Conservation (phyloP, 2,113 vertebrate species). For the Epinephelus lanceolatus region DNA sequence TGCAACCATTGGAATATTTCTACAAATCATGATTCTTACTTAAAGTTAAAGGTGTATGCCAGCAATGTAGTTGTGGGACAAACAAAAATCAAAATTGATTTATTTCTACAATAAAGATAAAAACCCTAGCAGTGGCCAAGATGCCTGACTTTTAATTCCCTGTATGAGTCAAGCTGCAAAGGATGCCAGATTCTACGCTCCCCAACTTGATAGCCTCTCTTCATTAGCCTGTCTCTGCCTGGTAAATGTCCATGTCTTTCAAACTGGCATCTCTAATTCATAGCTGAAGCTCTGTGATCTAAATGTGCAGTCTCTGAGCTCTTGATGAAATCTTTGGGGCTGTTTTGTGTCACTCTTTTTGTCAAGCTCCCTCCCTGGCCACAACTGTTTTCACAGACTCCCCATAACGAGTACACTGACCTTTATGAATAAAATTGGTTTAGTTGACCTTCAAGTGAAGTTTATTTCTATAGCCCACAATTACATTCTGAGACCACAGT, state of each 20-base stretch:
- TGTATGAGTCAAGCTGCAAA: too few relatives aligned
- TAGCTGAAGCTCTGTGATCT: neutral
- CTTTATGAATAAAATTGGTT: neutral
- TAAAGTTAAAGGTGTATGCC: neutral
- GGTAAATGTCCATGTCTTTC: too few relatives aligned
- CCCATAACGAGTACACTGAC: neutral
- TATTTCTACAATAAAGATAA: too few relatives aligned
- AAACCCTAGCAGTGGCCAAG: too few relatives aligned
- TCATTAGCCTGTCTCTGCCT: too few relatives aligned
- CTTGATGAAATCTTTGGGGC: neutral
- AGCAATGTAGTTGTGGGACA: too few relatives aligned
- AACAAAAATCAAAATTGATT: too few relatives aligned
- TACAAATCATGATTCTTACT: neutral
- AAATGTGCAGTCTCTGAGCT: neutral
- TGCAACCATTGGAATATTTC: too few relatives aligned
- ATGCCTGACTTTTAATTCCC: too few relatives aligned
- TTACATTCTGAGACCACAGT: neutral
- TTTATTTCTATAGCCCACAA: neutral
- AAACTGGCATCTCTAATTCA: slow-evolving; percentile 4
- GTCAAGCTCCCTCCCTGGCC: too few relatives aligned
- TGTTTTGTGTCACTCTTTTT: neutral
- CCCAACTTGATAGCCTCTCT: too few relatives aligned
- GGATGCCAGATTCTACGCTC: too few relatives aligned
- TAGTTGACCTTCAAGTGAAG: neutral
- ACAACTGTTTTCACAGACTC: neutral